Evolutionary conservation across 2,888 invertebrate species (phyloP), one percentile per base, ranked within the genome.

Genomic region (Portevinia maculata): DNA sequence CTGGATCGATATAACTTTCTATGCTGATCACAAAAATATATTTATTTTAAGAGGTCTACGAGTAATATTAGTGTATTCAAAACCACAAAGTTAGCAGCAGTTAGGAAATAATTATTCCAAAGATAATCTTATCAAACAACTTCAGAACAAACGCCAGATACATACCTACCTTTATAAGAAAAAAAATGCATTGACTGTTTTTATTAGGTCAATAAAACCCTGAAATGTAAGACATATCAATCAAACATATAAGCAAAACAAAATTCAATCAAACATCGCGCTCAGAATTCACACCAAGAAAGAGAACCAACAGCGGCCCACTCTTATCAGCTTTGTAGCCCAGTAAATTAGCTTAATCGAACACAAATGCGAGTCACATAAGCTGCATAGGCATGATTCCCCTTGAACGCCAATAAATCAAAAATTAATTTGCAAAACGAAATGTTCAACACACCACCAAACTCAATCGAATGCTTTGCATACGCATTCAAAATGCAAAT

Each of bases 371-470:
- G 15, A 3, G 1, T 3, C n/a, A 19, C 9, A 48, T 39, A 41
- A 41, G 24, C 53, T 50, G 7, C 9, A 34, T 60, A 41, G 55
- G 55, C 62, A 37, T 39, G 21, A 39, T 39, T 64, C 50, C 15
- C 67, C 55, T 79, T 79, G 74, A 79, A 64, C 11, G 62, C 21
- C 62, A 74, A 79, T 79, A 79, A 74, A 79, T 69, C 50, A 69
- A 74, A 79, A 69, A 79, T 69, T 37, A 69, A 74, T 67, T 67
- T 57, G 7, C 55, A 57, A 7, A 50, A 74, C 60, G 69, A 79
- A 57, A 57, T 65, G 48, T 57, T 74, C 39, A 74, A 69, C 46
- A 48, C 65, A 50, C 28, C 64, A 32, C 19, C 30, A 55, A 17
- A 30, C 44, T 8, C 21, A 53, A 13, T 15, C 13, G 28, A 9